A percentile compares a stretch with the other conserved stretches of the same genome.
These are phyloP conservation scores for Lagorchestes hirsutus DNA, from an alignment of 2,797 vertebrate species.

Conservation along the genomic window DNA sequence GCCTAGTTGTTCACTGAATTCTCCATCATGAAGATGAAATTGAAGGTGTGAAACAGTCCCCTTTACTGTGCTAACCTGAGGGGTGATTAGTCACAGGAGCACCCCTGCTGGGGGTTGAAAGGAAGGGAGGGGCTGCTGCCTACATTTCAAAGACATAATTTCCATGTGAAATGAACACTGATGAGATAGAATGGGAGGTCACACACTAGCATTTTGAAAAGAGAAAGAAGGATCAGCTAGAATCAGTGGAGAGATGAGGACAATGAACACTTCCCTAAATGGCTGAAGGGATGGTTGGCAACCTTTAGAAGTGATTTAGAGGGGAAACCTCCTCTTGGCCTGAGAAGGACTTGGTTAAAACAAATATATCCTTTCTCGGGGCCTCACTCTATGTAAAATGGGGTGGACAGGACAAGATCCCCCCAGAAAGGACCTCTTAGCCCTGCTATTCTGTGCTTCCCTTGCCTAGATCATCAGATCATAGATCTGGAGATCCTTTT, in stretches of 20 bases:
- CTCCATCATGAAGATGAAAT: constrained; percentile 59
- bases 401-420: not conserved
- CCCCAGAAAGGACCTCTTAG: not conserved
- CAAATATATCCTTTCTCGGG: not conserved
- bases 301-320: not conserved
- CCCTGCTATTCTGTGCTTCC: not conserved
- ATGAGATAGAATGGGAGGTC: constrained; percentile 3
- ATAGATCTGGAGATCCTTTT: not conserved
- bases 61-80: constrained; percentile 29
- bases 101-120: constrained; percentile 34
- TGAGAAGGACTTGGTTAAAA: not conserved
- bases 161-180: not conserved
- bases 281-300: not conserved
- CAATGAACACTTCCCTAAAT: not conserved
- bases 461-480: not conserved
- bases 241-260: not conserved
- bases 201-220: not conserved
- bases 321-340: not conserved
- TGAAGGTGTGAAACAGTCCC: not conserved
- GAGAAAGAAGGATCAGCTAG: not conserved
- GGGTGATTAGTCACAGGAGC: constrained; percentile 3
- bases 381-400: not conserved
- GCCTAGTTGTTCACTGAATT: constrained; percentile 38
- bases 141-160: not conserved
- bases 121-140: not conserved